Percentiles rank a stretch among this genome's conserved stretches.
These are phyloP conservation scores for Cephus sareptanus DNA, from an alignment of 2,888 invertebrate species.

Conservation along the genomic window DNA sequence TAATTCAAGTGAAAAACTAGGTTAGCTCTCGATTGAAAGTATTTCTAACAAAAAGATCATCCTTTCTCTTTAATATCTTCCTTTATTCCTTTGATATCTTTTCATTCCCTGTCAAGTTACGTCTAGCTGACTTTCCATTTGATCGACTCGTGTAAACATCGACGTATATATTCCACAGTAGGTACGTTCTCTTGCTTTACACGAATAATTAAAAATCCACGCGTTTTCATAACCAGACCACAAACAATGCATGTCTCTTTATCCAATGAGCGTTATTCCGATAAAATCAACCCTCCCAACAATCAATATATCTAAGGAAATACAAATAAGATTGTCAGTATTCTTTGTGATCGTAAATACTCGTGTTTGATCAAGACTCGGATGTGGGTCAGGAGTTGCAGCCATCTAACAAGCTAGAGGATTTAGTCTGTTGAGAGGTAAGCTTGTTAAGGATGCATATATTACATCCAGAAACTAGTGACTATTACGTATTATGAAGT, in stretches of 20 bases:
- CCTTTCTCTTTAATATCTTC: not conserved
- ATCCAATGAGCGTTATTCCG: not conserved
- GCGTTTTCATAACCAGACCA: not conserved
- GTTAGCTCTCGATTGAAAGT: not conserved
- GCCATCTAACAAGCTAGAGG: slow-evolving; percentile 60
- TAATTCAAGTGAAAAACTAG: not conserved
- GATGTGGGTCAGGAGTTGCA: slow-evolving; percentile 65
- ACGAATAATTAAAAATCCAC: not conserved
- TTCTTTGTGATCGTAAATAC: slow-evolving; percentile 18
- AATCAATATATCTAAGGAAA: not conserved
- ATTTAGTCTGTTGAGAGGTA: slow-evolving; percentile 56
- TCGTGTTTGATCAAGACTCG: slow-evolving; percentile 54
- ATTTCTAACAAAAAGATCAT: not conserved
- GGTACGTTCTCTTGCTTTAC: not conserved
- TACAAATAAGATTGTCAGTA: not conserved
- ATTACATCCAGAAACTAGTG: slow-evolving; percentile 13
- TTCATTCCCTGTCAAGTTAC: not conserved
- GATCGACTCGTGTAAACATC: not conserved
- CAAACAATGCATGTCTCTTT: not conserved
- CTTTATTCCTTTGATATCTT: not conserved
- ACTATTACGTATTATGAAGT: slow-evolving; percentile 7
- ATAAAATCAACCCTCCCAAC: not conserved
- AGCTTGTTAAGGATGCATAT: slow-evolving; percentile 54
- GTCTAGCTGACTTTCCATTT: not conserved
- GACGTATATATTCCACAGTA: not conserved